Evolutionary conservation across 2,888 invertebrate genomes (phyloP), one percentile per base, ranked within the genome.

Genomic region (Exocentrus adspersus): DNA sequence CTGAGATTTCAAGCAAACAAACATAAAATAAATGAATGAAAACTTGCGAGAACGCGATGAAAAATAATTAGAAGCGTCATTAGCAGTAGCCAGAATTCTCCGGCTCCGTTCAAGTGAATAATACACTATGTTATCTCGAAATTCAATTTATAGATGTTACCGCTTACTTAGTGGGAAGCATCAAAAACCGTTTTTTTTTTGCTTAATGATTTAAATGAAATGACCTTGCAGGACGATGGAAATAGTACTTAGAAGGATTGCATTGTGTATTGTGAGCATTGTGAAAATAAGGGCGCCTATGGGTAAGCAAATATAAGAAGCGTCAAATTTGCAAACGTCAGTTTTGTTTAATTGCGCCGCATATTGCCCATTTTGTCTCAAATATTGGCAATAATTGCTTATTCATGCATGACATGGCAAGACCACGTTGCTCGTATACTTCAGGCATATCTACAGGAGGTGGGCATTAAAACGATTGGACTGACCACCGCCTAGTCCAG

Each of bases 61-160:
- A 61, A 54, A 61, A 54, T 51, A 43, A 61, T 54, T 61, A 43
- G 54, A 21, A 46, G 28, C 14, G 48, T 54, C 54, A 54, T 61
- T 61, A 61, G 60, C 46, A 37, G 43, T 41, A 14, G 48, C 24
- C 43, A 24, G 17, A 43, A 46, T 54, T 53, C 19, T 48, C 41
- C 37, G 54, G 37, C 41, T 48, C 54, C 48, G 46, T 43, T 61
- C 19, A 41, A 48, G 46, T 48, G 28, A 16, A 61, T 32, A 28
- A 45, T 48, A 48, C 28, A 54, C 54, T 37, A n/a, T n/a, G 52
- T 48, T 61, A 61, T 54, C 60, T 54, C 28, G 28, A 48, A 14
- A 51, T 30, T 51, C 62, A 62, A 57, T 52, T 57, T 57, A 24
- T 43, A 57, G 46, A 57, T 56, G 43, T 51, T 57, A 62, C 58